Evolutionary conservation across 2,797 vertebrate genomes (phyloP).

Genomic region (Takifugu rubripes): DNA sequence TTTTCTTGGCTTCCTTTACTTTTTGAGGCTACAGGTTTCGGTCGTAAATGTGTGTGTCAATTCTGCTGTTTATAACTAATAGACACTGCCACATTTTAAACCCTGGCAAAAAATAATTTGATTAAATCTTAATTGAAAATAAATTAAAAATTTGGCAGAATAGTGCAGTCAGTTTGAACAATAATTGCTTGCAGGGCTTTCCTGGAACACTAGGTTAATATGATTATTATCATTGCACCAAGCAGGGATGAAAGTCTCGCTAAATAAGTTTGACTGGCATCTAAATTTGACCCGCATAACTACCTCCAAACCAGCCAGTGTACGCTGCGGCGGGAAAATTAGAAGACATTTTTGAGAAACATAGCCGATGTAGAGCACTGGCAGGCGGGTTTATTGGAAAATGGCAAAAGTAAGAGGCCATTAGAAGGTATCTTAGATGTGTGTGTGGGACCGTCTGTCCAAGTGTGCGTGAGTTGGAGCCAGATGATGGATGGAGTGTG

Average conservation of each 20-base stretch:
- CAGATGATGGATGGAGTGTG: conserved; percentile 73
- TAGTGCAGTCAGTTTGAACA: background rate
- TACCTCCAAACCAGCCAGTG: background rate
- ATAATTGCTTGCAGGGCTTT: background rate
- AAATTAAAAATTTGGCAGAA: too few species aligned
- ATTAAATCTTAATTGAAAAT: background rate
- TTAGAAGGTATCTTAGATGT: conserved; percentile 51
- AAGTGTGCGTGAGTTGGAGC: conserved; percentile 32
- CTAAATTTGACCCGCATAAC: background rate
- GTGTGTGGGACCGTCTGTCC: background rate
- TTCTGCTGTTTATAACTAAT: background rate
- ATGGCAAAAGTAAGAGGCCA: conserved; percentile 72
- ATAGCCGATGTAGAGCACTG: conserved; percentile 52
- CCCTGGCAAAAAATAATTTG: background rate
- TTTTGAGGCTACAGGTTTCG: background rate
- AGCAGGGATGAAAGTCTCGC: background rate
- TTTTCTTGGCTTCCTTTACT: background rate
- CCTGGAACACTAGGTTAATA: background rate
- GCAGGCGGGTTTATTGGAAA: conserved; percentile 59
- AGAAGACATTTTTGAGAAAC: conserved; percentile 41
- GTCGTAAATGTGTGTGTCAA: too few species aligned
- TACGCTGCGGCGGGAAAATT: conserved; percentile 9
- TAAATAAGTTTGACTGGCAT: background rate
- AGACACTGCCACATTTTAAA: background rate
- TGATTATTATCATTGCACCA: background rate